Conservation (phyloP, 2,797 vertebrate genomes). For the Schizopygopsis malacanthus region DNA sequence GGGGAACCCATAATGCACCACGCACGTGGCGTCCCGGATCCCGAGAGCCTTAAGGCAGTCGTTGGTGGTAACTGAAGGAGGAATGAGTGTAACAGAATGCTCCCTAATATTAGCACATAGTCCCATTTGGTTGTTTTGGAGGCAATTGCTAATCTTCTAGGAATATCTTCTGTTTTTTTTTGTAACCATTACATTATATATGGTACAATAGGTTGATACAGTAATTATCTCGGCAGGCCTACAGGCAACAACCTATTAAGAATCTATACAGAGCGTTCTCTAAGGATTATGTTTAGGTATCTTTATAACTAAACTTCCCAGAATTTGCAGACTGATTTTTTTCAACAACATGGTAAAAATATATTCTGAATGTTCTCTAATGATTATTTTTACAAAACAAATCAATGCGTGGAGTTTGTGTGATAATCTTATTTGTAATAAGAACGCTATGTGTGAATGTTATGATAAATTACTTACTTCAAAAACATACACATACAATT, state of each 20-base stretch:
- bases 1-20: conserved; percentile 90
- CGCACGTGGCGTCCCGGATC: conserved; percentile 86
- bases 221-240: too few relatives aligned
- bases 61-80: conserved; percentile 82
- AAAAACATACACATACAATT: too few relatives aligned
- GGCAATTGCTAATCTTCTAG: neutral
- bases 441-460: too few relatives aligned
- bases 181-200: neutral
- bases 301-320: too few relatives aligned
- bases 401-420: too few relatives aligned
- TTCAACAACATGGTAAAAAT: too few relatives aligned
- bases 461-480: too few relatives aligned
- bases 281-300: too few relatives aligned
- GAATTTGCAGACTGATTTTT: too few relatives aligned
- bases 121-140: neutral
- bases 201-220: neutral
- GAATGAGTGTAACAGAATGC: neutral
- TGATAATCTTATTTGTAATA: neutral
- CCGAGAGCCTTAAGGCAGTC: conserved; percentile 79
- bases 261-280: too few relatives aligned
- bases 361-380: too few relatives aligned
- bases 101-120: neutral
- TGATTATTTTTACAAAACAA: neutral
- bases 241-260: too few relatives aligned
- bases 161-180: neutral